Evolutionary conservation across 1,140 invertebrate genomes (phyloP).

Genomic region (Brachionus manjavacas): DNA sequence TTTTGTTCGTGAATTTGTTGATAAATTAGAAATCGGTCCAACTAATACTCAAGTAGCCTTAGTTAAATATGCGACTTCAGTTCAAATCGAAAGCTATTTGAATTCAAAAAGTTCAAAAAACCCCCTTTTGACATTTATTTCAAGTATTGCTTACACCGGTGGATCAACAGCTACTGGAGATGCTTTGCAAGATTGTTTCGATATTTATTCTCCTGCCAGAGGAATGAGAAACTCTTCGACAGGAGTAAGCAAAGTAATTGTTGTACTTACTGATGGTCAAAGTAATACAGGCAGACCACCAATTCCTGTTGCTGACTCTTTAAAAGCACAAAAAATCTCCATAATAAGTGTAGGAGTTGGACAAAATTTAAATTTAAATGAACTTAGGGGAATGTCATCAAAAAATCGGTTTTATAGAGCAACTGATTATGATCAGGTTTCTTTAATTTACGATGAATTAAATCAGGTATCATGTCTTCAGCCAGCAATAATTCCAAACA

Average conservation of each 20-base stretch:
- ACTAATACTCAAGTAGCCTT: neutral
- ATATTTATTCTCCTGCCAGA: neutral
- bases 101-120: neutral
- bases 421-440: neutral
- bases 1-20: neutral
- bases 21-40: neutral
- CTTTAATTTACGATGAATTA: neutral
- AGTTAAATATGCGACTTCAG: neutral
- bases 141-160: neutral
- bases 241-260: neutral
- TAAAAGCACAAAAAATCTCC: neutral
- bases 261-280: neutral
- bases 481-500: neutral
- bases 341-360: neutral
- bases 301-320: neutral
- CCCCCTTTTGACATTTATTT: neutral
- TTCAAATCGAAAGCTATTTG: neutral
- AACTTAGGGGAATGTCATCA: neutral
- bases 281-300: neutral
- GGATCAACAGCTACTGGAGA: neutral
- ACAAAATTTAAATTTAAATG: neutral
- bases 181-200: neutral
- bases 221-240: neutral
- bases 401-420: neutral
- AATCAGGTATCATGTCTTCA: neutral